These are phyloP conservation scores for Corydoras sp. DNA, from an alignment of 2,113 vertebrate genomes.

Conservation along the genomic window DNA sequence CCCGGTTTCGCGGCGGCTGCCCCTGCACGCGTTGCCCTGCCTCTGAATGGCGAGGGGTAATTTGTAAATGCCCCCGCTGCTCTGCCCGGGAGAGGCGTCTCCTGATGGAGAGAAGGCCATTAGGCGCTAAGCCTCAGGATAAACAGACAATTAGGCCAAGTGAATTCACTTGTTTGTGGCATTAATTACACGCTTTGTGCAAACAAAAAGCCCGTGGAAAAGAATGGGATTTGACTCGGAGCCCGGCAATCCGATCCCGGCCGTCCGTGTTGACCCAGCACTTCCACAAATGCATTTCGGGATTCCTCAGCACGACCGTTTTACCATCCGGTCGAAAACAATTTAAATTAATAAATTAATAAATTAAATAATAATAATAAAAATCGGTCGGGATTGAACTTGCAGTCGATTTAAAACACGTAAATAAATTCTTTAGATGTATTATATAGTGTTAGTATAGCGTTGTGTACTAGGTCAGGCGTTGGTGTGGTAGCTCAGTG, in stretches of 20 bases:
- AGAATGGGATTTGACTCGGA: slow-evolving; percentile 43
- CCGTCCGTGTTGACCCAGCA: slow-evolving; percentile 3
- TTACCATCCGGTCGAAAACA: too few species aligned
- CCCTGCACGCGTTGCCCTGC: background rate
- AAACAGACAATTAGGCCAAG: slow-evolving; percentile 51
- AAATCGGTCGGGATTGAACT: too few species aligned
- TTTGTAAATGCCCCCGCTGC: slow-evolving; percentile 16
- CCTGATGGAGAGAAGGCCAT: slow-evolving; percentile 42
- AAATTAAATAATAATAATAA: too few species aligned
- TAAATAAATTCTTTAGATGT: too few species aligned
- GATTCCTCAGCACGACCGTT: too few species aligned
- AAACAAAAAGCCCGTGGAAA: slow-evolving; percentile 46
- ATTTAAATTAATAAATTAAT: too few species aligned
- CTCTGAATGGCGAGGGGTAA: background rate
- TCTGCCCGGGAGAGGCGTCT: slow-evolving; percentile 22
- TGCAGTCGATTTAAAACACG: too few species aligned
- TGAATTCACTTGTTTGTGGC: slow-evolving; percentile 52
- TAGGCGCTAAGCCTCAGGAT: slow-evolving; percentile 46
- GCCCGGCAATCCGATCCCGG: slow-evolving; percentile 34
- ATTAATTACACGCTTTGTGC: slow-evolving; percentile 52
- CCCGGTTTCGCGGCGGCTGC: too few species aligned
- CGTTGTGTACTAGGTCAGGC: too few species aligned
- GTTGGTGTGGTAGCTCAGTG: too few species aligned
- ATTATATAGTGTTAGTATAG: too few species aligned
- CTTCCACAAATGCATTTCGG: slow-evolving; percentile 2